Evolutionary conservation across 2,888 invertebrate genomes (phyloP).

Genomic region (Fissipunctia ypsillon): DNA sequence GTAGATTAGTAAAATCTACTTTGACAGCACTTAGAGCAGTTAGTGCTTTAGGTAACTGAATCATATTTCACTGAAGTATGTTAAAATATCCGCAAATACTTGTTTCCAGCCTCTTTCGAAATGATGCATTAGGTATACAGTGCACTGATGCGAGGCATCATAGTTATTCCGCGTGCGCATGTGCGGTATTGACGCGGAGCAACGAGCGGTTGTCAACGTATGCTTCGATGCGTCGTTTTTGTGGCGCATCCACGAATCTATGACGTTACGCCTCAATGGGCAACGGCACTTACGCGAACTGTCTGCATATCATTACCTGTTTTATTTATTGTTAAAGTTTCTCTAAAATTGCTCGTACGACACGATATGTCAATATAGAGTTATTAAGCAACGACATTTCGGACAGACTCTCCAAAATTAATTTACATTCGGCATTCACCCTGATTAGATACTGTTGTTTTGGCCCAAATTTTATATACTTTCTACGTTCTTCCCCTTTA

Average conservation of each 20-base stretch:
- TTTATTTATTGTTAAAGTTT: slow-evolving; percentile 65
- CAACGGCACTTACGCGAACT: slow-evolving; percentile 61
- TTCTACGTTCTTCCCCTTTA: no score
- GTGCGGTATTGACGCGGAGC: slow-evolving; percentile 59
- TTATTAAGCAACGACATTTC: slow-evolving; percentile 29
- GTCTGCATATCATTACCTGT: slow-evolving; percentile 61
- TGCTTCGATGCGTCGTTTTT: slow-evolving; percentile 62
- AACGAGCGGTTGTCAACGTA: slow-evolving; percentile 62
- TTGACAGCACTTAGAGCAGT: no score
- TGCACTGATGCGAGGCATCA: slow-evolving; percentile 51
- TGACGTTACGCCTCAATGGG: slow-evolving; percentile 61
- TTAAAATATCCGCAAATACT: slow-evolving; percentile 27
- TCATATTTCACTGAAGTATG: slow-evolving; percentile 5
- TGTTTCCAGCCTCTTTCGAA: slow-evolving; percentile 51
- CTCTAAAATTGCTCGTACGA: slow-evolving; percentile 51
- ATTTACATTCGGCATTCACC: no score
- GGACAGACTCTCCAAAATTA: no score
- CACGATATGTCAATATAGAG: slow-evolving; percentile 37
- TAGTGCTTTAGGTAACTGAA: slow-evolving; percentile 12
- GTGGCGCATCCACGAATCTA: slow-evolving; percentile 56
- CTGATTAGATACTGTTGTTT: no score
- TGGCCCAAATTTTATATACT: no score
- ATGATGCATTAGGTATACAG: slow-evolving; percentile 41
- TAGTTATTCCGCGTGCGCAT: slow-evolving; percentile 50
- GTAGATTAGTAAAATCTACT: not conserved